These are phyloP conservation scores for Condylostylus longicornis DNA, from an alignment of 1,140 invertebrate genomes.

Conservation along the genomic window DNA sequence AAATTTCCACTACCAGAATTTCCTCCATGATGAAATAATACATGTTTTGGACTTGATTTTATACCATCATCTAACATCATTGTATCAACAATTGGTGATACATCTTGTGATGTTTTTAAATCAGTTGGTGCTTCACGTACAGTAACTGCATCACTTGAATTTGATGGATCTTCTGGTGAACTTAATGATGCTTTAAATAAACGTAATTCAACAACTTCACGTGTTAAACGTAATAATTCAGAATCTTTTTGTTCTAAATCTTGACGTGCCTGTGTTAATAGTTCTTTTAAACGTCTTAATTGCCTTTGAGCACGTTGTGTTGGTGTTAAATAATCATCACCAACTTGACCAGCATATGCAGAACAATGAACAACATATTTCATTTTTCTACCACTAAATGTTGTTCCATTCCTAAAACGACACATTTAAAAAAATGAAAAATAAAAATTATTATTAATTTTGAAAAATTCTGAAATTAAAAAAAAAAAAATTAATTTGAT, in stretches of 20 bases:
- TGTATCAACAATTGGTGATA: conserved; percentile 32
- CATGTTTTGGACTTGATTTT: conserved; percentile 34
- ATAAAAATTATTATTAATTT: not conserved
- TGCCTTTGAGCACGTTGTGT: conserved; percentile 68
- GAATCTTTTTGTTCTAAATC: conserved; percentile 64
- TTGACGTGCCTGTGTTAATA: conserved; percentile 53
- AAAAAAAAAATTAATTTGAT: conserved; percentile 2
- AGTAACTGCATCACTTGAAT: conserved; percentile 56
- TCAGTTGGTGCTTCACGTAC: conserved; percentile 47
- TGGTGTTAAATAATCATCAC: conserved; percentile 69
- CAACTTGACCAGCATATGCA: conserved; percentile 51
- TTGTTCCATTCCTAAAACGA: conserved; percentile 54
- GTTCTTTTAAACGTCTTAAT: conserved; percentile 52
- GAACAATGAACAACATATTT: conserved; percentile 72
- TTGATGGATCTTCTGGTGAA: conserved; percentile 55
- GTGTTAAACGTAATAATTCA: conserved; percentile 63
- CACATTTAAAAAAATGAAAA: not conserved
- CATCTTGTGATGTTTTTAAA: conserved; percentile 33
- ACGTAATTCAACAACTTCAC: conserved; percentile 65
- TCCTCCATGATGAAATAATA: too few species aligned
- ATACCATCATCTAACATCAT: conserved; percentile 30
- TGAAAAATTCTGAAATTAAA: not conserved
- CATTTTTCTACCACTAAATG: conserved; percentile 49
- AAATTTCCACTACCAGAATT: too few species aligned
- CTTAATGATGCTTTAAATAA: conserved; percentile 60